These are phyloP conservation scores for Colinus virginianus DNA, from an alignment of 2,113 vertebrate species.

Conservation along the genomic window DNA sequence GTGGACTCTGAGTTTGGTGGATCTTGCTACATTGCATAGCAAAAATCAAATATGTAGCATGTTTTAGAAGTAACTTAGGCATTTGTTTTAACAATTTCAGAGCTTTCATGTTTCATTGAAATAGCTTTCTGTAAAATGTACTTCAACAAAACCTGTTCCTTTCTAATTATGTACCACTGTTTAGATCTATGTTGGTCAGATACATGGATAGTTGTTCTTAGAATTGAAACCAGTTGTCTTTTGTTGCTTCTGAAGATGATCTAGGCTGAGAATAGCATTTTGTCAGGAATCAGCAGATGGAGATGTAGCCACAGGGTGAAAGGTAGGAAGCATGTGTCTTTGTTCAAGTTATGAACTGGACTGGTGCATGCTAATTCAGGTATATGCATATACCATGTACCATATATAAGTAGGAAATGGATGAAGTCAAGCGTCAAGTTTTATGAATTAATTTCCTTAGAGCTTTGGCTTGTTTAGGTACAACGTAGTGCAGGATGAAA, in stretches of 20 bases:
- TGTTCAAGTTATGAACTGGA: background rate
- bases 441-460: background rate
- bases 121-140: background rate
- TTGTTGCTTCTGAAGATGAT: background rate
- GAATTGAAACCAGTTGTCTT: background rate
- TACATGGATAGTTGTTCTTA: background rate
- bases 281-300: background rate
- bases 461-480: background rate
- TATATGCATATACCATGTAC: rapidly evolving
- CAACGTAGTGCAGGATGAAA: background rate
- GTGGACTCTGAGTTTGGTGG: background rate
- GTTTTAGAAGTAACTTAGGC: background rate
- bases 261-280: background rate
- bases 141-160: background rate
- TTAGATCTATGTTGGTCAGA: background rate
- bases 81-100: background rate
- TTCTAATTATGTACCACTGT: background rate
- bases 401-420: background rate
- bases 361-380: background rate
- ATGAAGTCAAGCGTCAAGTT: background rate
- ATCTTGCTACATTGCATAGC: background rate
- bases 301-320: background rate
- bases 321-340: background rate
- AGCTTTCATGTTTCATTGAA: background rate
- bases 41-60: background rate